Percentiles rank a stretch among this genome's conserved stretches.
Conservation (phyloP, 92 coral and sea anemone genomes). For the Nematostella vectensis region DNA sequence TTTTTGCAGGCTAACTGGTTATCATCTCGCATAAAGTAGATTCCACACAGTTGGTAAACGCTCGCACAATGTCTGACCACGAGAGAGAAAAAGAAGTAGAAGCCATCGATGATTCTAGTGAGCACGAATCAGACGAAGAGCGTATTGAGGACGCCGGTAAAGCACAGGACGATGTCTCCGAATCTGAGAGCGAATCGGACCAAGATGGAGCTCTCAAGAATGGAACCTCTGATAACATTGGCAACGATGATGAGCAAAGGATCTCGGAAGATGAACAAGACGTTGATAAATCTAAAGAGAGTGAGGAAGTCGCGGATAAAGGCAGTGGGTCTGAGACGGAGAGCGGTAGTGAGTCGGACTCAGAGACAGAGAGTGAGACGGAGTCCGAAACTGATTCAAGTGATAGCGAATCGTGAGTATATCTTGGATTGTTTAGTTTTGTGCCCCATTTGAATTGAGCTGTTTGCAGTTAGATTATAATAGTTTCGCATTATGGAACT, state of each 20-base stretch:
- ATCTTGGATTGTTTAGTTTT: background rate
- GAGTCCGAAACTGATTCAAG: conserved; percentile 19
- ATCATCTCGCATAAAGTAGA: background rate
- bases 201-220: conserved; percentile 31
- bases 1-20: conserved; percentile 9
- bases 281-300: conserved; percentile 25
- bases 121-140: conserved; percentile 24
- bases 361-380: conserved; percentile 32
- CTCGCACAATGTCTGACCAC: background rate
- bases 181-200: conserved; percentile 16
- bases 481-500: too few relatives aligned
- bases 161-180: conserved; percentile 25
- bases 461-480: background rate
- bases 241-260: conserved; percentile 10
- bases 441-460: background rate
- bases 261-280: background rate
- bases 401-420: conserved; percentile 29
- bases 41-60: background rate
- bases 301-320: conserved; percentile 19
- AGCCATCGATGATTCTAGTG: conserved; percentile 18
- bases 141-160: conserved; percentile 16
- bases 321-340: conserved; percentile 24
- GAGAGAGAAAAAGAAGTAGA: background rate
- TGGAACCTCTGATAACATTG: conserved; percentile 29
- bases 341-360: conserved; percentile 22